A percentile compares a stretch with the other conserved stretches of the same genome.
Conservation (phyloP, 1,140 invertebrate genomes). For the Cylas formicarius region DNA sequence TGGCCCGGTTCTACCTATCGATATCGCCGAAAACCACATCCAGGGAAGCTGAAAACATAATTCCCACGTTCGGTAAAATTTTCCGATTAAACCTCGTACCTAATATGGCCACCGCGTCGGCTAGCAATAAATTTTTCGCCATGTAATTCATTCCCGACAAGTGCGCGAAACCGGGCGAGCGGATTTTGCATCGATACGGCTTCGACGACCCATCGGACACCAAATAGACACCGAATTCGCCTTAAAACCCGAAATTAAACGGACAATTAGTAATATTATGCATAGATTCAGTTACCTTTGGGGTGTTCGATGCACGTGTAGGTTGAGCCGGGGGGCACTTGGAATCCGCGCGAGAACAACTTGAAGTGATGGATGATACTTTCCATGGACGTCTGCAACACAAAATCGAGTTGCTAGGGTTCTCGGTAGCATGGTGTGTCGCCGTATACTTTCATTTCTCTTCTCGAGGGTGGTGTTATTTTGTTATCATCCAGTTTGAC, state of each 20-base stretch:
- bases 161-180: conserved; percentile 68
- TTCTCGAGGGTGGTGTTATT: conserved; percentile 64
- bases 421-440: background rate
- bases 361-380: conserved; percentile 85
- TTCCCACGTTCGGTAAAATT: background rate
- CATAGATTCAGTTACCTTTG: conserved; percentile 47
- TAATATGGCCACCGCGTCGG: conserved; percentile 76
- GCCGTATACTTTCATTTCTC: conserved; percentile 68
- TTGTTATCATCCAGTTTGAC: conserved; percentile 80
- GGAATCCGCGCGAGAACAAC: conserved; percentile 70
- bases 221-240: conserved; percentile 82
- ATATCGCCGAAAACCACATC: conserved; percentile 37
- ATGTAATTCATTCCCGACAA: conserved; percentile 57
- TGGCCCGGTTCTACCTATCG: conserved; percentile 32
- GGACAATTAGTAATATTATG: background rate
- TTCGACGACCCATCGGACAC: conserved; percentile 74
- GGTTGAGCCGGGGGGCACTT: conserved; percentile 73
- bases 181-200: conserved; percentile 76
- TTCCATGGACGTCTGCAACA: conserved; percentile 66
- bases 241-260: conserved; percentile 26
- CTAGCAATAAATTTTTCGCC: conserved; percentile 55
- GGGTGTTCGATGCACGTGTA: conserved; percentile 75
- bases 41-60: conserved; percentile 25
- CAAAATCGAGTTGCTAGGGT: conserved; percentile 25
- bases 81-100: conserved; percentile 39